Evolutionary conservation across 1,140 invertebrate genomes (phyloP), one percentile per base, ranked within the genome.

Genomic region (Muscidifurax raptorellus): DNA sequence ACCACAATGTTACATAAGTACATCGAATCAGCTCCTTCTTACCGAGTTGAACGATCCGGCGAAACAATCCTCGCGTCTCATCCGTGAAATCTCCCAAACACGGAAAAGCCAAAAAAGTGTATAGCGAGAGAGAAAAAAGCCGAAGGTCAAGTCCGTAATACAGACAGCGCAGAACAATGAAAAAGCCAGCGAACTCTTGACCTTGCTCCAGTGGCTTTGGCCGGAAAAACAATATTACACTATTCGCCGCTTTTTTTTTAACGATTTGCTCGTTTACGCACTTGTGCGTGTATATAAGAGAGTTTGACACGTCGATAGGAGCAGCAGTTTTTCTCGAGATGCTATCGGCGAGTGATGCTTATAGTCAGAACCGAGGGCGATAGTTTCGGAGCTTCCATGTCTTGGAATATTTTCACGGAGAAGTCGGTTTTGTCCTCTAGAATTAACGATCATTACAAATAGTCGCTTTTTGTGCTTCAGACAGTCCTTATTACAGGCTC

Each of bases 381-480:
- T 28, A 36, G 22, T 28, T 36, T n/a, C 30, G 12, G 22, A 72
- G 18, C 30, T 18, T 72, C 9, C 71, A 72, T 72, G 71, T 72
- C 27, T 72, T 72, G 30, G 32, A 18, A 0, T 30, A 18, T 76
- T 5, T 77, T 83, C 28, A 44, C 67, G 40, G n/a, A 69, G 18
- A 85, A 83, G 40, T 87, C 76, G 7, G 67, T 84, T 36, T 67
- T 83, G 32, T 66, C 77, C 4, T 84, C 75, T 40, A 66, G 84
- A 7, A 86, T 86, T 25, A 87, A 86, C 66, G 86, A 86, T 52
- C 84, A 85, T 80, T 87, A 86, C 52, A 87, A 82, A 64, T 82
- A 83, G 66, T 69, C 66, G 66, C 7, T n/a, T 10, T 28, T 28
- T 69, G 66, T 69, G 25, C 25, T 28, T 66, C 10, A n/a, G 64